Evolutionary conservation across 2,888 invertebrate genomes (phyloP), one percentile per base, ranked within the genome.

Genomic region (Myopa testacea): DNA sequence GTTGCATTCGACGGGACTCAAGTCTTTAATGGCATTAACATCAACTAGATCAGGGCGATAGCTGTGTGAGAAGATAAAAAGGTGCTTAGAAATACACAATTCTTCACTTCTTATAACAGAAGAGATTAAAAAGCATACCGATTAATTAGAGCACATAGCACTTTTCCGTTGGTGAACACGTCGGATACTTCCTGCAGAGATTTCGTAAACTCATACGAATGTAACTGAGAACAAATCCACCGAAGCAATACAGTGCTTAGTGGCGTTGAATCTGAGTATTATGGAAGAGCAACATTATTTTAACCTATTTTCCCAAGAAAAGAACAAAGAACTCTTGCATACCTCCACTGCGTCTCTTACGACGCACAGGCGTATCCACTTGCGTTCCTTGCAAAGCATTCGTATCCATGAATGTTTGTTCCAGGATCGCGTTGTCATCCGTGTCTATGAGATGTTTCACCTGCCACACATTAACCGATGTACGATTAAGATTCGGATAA

Each of bases 1-100:
- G 86, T 96, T 95, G 85, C 95, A 93, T 82, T 92, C 92, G 52
- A 91, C 91, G 4, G 92, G 89, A 80, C 93, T 93, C 82, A 92
- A 91, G 76, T 92, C 91, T 84, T 92, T 91, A 70, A 95, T 90
- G 74, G 92, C 90, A 84, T 91, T 91, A 85, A 93, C 93, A 82
- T 97, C 95, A 82, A 98, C 91, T 84, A 98, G 91, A 90, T 98
- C 96, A 4, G 98, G 98, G 79, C 98, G 92, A 91, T 98, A 98
- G 81, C 95, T 94, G 85, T 93, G n/a, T 69, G n/a, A 69, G 7
- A 40, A 16, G 50, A 40, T 16, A 50, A 69, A 38, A 40, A 40
- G n/a, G 52, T 52, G 12, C 16, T 10, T 14, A 52, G n/a, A 52
- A 19, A 60, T 50, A 63, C 19, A 19, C 19, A 26, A 8, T 37